A percentile compares a stretch with the other conserved stretches of the same genome.
Conservation (phyloP, 2,888 invertebrate species). For the Hydropsyche betteni region DNA sequence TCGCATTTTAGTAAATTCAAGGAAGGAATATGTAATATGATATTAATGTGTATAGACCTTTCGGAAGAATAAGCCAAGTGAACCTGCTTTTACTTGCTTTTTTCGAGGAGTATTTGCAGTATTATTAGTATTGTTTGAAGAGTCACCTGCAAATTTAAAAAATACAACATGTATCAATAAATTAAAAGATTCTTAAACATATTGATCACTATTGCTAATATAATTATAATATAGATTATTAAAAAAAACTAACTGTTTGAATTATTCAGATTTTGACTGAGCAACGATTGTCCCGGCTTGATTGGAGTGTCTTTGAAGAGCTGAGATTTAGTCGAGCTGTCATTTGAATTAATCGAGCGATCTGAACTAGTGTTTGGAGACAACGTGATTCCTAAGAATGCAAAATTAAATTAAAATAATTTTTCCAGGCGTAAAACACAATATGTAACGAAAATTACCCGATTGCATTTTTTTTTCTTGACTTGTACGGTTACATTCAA, state of each 20-base stretch:
- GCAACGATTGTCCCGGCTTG: constrained; percentile 68
- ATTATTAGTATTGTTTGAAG: neutral
- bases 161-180: neutral
- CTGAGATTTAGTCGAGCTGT: constrained; percentile 53
- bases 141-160: neutral
- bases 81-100: constrained; percentile 56
- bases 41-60: constrained; percentile 68
- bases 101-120: constrained; percentile 5
- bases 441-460: no score
- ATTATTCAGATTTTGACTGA: constrained; percentile 53
- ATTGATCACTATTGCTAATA: neutral
- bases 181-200: neutral
- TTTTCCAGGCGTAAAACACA: no score
- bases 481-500: constrained; percentile 18
- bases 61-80: constrained; percentile 79
- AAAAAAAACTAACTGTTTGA: constrained; percentile 42
- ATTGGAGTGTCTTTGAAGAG: constrained; percentile 65
- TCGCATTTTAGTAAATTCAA: neutral
- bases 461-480: no score
- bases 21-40: constrained; percentile 26
- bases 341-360: no score
- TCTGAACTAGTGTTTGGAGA: no score
- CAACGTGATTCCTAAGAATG: no score
- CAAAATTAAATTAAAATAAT: no score
- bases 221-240: no score